Evolutionary conservation across 2,113 vertebrate species (phyloP), one percentile per base, ranked within the genome.

Genomic region (Benitochromis conjunctus): DNA sequence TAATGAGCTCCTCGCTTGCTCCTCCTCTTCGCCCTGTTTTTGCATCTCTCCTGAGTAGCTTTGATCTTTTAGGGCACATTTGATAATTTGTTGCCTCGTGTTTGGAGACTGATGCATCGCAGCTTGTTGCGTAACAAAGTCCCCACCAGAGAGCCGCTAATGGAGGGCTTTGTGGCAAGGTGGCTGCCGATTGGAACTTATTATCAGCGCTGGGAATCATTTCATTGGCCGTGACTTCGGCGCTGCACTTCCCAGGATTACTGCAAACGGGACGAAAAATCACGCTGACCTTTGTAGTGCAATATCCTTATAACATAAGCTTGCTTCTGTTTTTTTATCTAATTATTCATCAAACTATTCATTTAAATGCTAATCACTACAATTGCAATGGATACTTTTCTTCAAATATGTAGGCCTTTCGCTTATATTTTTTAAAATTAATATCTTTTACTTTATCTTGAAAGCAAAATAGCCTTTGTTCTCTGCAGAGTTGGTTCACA

Each of bases 41-140:
- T 60, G 12, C 18, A 5, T 34, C 46, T 86, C 76, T 87, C 77
- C 69, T 86, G 56, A 79, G 31, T 66, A 58, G 85, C 92, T 95
- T 93, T 94, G 88, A 92, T 92, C 86, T 89, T 87, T 83, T 48
- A 81, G 80, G 71, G 80, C 36, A 81, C 79, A 83, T 92, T 84
- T 85, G 81, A 90, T 93, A 76, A 93, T 90, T 91, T 92, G 88
- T 91, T 92, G 81, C 79, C 54, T 60, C 14, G 9, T 66, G 81
- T 89, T 85, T 58, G 51, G 48, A 81, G 76, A 55, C 36, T 24
- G 89, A 85, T 84, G 38, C 66, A 57, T 62, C 36, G 7, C 88
- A 74, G 51, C 74, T 79, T 46, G 38, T 86, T 87, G 71, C 29
- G 0, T 81, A 88, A 83, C 53, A 57, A 4, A 54, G 41, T 69